These are phyloP conservation scores for Drosophila sordidula DNA, from an alignment of 2,888 invertebrate genomes.

Conservation along the genomic window DNA sequence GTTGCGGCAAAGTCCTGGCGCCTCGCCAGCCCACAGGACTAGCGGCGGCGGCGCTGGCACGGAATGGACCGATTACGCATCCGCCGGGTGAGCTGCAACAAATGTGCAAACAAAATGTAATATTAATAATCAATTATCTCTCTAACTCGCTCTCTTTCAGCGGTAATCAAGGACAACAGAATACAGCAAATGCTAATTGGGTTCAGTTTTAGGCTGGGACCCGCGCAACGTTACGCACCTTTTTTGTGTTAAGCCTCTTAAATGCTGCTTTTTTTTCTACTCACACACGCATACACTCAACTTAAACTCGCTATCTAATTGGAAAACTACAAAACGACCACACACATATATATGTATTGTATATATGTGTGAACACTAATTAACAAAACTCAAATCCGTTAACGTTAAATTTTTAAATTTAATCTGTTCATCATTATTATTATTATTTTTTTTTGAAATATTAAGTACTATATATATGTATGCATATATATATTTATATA, in stretches of 20 bases:
- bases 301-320: conserved; percentile 28
- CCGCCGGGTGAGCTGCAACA: conserved; percentile 86
- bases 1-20: conserved; percentile 84
- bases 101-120: not conserved
- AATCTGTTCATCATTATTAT: conserved; percentile 6
- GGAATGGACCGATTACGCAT: conserved; percentile 93
- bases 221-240: conserved; percentile 43
- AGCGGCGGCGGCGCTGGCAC: conserved; percentile 86
- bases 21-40: conserved; percentile 90
- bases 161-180: conserved; percentile 79
- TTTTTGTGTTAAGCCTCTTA: conserved; percentile 46
- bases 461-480: conserved; percentile 19
- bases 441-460: conserved; percentile 28
- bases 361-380: conserved; percentile 4
- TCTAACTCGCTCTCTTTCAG: conserved; percentile 45
- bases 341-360: not conserved
- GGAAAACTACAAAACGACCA: conserved; percentile 25
- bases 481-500: conserved; percentile 16
- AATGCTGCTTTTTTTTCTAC: conserved; percentile 30
- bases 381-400: conserved; percentile 25
- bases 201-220: conserved; percentile 83
- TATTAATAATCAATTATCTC: not conserved
- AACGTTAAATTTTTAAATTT: conserved; percentile 37
- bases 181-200: conserved; percentile 84
- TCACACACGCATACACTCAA: conserved; percentile 7